Conservation (phyloP, 2,113 vertebrate species). For the Tragelaphus buxtoni region DNA sequence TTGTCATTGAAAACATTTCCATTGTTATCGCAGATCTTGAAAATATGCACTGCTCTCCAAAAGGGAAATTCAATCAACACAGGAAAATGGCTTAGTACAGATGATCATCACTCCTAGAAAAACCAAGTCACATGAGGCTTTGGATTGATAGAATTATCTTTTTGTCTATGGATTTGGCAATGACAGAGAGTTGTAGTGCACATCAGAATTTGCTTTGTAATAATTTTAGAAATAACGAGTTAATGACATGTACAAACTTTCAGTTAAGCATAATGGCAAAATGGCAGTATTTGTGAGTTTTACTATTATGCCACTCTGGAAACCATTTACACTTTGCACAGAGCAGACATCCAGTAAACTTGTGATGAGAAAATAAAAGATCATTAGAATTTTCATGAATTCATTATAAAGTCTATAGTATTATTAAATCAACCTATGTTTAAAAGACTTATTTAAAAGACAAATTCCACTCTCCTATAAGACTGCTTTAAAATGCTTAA, state of each 20-base stretch:
- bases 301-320: background rate
- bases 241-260: background rate
- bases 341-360: background rate
- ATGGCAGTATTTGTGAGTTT: background rate
- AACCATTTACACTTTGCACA: background rate
- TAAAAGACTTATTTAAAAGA: slow-evolving; percentile 22
- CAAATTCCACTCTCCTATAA: background rate
- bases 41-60: background rate
- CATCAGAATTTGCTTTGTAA: background rate
- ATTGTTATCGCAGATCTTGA: background rate
- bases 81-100: background rate
- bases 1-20: background rate
- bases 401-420: background rate
- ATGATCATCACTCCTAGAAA: background rate
- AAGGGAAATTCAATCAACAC: background rate
- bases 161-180: background rate
- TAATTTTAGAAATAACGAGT: slow-evolving; percentile 17
- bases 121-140: background rate
- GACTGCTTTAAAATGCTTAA: background rate
- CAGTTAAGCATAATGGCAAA: background rate
- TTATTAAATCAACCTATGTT: background rate
- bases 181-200: background rate
- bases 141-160: background rate
- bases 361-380: background rate
- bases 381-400: background rate